Percentiles rank a stretch among this genome's conserved stretches.
These are phyloP conservation scores for Dichetophora obliterata DNA, from an alignment of 2,888 invertebrate species.

Conservation along the genomic window DNA sequence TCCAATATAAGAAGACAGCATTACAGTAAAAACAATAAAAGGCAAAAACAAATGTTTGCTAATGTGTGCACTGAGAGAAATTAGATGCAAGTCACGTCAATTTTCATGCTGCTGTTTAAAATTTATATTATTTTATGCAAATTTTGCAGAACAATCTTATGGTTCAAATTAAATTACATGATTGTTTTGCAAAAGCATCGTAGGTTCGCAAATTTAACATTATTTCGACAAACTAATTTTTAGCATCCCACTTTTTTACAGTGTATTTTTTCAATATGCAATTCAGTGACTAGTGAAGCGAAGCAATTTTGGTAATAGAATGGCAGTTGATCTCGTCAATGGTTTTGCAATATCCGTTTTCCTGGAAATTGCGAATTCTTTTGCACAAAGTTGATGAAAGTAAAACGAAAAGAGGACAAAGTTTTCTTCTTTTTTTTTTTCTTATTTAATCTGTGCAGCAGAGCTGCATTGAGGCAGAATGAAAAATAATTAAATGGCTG, in stretches of 20 bases:
- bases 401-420: neutral
- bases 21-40: no score
- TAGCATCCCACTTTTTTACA: neutral
- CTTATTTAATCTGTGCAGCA: neutral
- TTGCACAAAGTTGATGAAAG: neutral
- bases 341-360: conserved; percentile 36
- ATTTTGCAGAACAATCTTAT: no score
- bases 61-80: neutral
- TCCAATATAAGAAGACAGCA: neutral
- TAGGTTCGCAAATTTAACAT: no score
- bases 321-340: conserved; percentile 20
- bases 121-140: no score
- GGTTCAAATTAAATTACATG: no score
- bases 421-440: neutral
- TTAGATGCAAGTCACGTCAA: neutral
- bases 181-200: neutral
- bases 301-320: conserved; percentile 7
- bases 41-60: no score
- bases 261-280: conserved; percentile 1
- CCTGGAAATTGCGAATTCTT: conserved; percentile 17
- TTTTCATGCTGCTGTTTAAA: no score
- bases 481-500: neutral
- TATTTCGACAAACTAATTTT: neutral
- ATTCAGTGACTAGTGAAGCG: conserved; percentile 20
- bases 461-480: neutral